Evolutionary conservation across 1,140 invertebrate genomes (phyloP).

Genomic region (Asobara japonica): DNA sequence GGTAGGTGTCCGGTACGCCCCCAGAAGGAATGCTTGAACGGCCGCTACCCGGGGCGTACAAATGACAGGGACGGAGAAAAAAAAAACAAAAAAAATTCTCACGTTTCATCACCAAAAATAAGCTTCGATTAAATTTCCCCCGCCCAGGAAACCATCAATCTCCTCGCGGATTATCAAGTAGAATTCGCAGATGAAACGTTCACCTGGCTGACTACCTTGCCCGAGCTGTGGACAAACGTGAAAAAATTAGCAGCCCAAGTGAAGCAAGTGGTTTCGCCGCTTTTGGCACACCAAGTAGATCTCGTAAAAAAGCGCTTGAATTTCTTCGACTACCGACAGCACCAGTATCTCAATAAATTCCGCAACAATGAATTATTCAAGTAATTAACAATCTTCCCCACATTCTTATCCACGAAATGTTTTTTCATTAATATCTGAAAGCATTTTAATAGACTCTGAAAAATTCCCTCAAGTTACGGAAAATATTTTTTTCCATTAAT

Average conservation of each 20-base stretch:
- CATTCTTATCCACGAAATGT: not conserved
- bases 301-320: constrained; percentile 75
- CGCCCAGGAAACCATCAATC: constrained; percentile 79
- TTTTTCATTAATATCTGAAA: too few relatives aligned
- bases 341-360: constrained; percentile 82
- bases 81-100: too few relatives aligned
- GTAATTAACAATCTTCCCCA: constrained; percentile 53
- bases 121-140: too few relatives aligned
- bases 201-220: constrained; percentile 76
- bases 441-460: too few relatives aligned
- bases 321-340: constrained; percentile 83
- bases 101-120: too few relatives aligned
- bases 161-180: constrained; percentile 79
- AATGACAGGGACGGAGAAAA: too few relatives aligned
- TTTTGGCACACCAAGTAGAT: constrained; percentile 75
- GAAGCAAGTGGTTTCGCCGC: constrained; percentile 87
- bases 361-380: constrained; percentile 73
- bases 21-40: too few relatives aligned
- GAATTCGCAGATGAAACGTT: constrained; percentile 75
- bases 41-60: too few relatives aligned
- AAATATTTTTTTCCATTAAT: too few relatives aligned
- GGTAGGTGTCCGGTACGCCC: too few relatives aligned
- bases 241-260: constrained; percentile 85
- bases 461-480: too few relatives aligned
- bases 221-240: constrained; percentile 88